Conservation (phyloP, 2,797 vertebrate genomes). For the Aphelocoma californica region DNA sequence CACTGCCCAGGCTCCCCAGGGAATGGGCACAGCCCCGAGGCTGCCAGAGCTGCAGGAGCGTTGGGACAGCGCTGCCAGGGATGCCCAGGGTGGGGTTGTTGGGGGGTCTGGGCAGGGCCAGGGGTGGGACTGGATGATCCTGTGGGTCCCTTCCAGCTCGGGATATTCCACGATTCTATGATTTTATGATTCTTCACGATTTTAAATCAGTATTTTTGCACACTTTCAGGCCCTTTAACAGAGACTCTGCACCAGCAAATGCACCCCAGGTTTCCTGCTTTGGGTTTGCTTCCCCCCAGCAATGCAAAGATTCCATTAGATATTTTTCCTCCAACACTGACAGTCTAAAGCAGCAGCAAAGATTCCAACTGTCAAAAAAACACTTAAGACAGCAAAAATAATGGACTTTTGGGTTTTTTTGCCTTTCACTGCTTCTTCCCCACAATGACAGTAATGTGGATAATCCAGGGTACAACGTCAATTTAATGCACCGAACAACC, state of each 20-base stretch:
- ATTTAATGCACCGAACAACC: not conserved
- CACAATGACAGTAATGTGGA: not conserved
- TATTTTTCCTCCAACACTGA: not conserved
- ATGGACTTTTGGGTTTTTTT: accelerated
- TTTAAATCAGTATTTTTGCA: not conserved
- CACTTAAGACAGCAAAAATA: not conserved
- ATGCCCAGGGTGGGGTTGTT: not conserved
- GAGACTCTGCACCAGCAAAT: not conserved
- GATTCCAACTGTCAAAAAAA: not conserved
- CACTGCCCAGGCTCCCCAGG: not conserved
- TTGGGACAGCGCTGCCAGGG: not conserved
- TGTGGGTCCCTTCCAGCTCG: not conserved
- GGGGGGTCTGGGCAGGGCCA: not conserved
- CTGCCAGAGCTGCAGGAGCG: not conserved
- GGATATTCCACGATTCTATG: accelerated
- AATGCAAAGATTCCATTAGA: not conserved
- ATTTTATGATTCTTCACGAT: not conserved
- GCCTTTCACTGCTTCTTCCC: not conserved
- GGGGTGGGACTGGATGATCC: not conserved
- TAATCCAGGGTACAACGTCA: not conserved
- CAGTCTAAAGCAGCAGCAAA: not conserved
- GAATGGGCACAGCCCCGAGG: not conserved
- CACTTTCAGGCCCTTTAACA: not conserved
- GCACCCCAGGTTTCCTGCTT: not conserved
- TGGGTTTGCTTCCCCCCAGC: not conserved